Percentiles rank a stretch among this genome's conserved stretches.
Conservation (phyloP, 2,888 invertebrate species). For the Euplagia quadripunctaria region DNA sequence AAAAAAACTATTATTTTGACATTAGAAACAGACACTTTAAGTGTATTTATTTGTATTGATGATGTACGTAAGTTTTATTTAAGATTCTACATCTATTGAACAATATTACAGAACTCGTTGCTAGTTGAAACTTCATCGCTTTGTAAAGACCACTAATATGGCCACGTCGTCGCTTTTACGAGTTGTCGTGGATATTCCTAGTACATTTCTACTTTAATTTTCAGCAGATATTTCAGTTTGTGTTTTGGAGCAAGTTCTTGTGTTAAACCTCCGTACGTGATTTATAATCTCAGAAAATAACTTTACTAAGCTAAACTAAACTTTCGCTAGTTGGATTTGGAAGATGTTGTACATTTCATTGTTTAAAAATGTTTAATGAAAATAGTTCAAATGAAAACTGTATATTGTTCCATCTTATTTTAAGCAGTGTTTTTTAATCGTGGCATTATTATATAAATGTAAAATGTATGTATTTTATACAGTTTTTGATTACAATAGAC, state of each 20-base stretch:
- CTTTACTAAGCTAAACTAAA: no score
- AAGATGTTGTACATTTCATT: neutral
- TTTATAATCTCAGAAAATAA: neutral
- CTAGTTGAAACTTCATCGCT: constrained; percentile 12
- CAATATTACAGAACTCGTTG: neutral
- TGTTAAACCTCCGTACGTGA: constrained; percentile 19
- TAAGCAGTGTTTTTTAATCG: no score
- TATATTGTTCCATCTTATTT: no score
- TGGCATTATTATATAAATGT: no score
- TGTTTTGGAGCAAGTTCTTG: constrained; percentile 11
- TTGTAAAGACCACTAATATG: constrained; percentile 10
- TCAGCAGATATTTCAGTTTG: constrained; percentile 5
- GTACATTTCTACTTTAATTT: constrained; percentile 16
- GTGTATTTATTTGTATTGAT: no score
- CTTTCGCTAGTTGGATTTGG: neutral
- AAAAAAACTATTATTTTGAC: no score
- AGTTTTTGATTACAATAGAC: no score
- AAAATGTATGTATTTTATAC: no score
- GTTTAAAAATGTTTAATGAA: no score
- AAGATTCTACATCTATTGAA: neutral
- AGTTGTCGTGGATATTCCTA: constrained; percentile 2
- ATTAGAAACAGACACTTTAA: no score
- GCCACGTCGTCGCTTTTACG: neutral
- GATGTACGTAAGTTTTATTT: neutral
- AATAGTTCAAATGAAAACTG: no score